A percentile compares a stretch with the other conserved stretches of the same genome.
These are phyloP conservation scores for Synergus itoensis DNA, from an alignment of 2,888 invertebrate genomes.

Conservation along the genomic window DNA sequence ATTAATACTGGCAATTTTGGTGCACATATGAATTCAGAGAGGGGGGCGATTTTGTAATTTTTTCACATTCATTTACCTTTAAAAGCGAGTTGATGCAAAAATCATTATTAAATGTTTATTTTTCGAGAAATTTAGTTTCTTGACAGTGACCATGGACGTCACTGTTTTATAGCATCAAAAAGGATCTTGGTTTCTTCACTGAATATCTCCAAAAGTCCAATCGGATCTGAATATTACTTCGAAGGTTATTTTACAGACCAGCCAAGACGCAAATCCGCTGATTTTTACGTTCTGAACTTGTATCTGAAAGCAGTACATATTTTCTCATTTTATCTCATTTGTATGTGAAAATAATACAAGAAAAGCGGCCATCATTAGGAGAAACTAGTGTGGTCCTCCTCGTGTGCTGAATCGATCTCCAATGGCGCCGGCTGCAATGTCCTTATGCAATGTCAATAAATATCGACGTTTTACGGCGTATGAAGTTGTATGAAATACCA, in stretches of 20 bases:
- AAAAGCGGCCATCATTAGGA: neutral
- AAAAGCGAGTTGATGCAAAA: no score
- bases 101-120: no score
- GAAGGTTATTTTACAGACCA: neutral
- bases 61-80: no score
- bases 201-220: no score
- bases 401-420: conserved; percentile 27
- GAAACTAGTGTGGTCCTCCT: neutral
- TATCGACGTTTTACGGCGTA: conserved; percentile 65
- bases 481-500: conserved; percentile 65
- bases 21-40: no score
- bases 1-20: no score
- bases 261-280: neutral
- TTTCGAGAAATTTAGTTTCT: no score
- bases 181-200: no score
- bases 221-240: neutral
- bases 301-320: neutral
- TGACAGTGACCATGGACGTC: no score
- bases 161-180: no score
- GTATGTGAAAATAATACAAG: neutral
- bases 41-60: no score
- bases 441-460: conserved; percentile 70
- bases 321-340: neutral
- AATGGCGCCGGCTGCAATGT: conserved; percentile 16
- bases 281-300: neutral